Base-by-base conservation (phyloP, 2,888 invertebrate species). In the Xanthorhoe spadicearia region DNA sequence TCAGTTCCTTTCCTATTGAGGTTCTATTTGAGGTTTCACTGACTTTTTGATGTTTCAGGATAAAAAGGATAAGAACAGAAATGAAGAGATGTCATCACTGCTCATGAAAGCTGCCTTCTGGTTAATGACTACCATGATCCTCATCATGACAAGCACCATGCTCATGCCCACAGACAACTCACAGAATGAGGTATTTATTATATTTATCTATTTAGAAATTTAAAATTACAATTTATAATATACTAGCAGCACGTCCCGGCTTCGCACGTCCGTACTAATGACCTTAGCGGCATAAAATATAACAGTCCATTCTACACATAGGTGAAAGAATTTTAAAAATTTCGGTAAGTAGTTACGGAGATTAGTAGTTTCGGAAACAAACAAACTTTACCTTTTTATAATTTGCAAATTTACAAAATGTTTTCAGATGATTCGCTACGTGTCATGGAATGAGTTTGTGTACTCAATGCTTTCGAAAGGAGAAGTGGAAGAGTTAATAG, bases 371-470 rank as follows among this genome's bases (percentile, higher is more conserved):
- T n/a, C n/a, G n/a, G n/a, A n/a, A n/a, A n/a, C n/a, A n/a, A n/a
- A n/a, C n/a, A n/a, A n/a, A n/a, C n/a, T n/a, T n/a, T n/a, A n/a
- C n/a, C n/a, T n/a, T n/a, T n/a, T n/a, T n/a, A n/a, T n/a, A n/a
- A n/a, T n/a, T n/a, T n/a, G n/a, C n/a, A n/a, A n/a, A n/a, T n/a
- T n/a, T n/a, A n/a, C 23, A 23, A 23, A 38, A 15, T 56, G 18
- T 64, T 88, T n/a, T 7, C 85, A 95, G 95, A 83, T 95, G 28
- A 93, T 95, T n/a, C 93, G 96, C 35, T 97, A 96, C 84, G 96
- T 98, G 1, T 97, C 98, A 0, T 99, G 99, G 99, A 98, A 98
- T 89, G 99, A 99, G 89, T 99, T 99, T 92, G 95, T 98, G 0
- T 96, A 98, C 87, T 96, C 98, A 69, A 97, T 99, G 97, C 89